phyloP scores from a whole-genome alignment of 1,140 invertebrate genomes.

The Musca domestica region DNA sequence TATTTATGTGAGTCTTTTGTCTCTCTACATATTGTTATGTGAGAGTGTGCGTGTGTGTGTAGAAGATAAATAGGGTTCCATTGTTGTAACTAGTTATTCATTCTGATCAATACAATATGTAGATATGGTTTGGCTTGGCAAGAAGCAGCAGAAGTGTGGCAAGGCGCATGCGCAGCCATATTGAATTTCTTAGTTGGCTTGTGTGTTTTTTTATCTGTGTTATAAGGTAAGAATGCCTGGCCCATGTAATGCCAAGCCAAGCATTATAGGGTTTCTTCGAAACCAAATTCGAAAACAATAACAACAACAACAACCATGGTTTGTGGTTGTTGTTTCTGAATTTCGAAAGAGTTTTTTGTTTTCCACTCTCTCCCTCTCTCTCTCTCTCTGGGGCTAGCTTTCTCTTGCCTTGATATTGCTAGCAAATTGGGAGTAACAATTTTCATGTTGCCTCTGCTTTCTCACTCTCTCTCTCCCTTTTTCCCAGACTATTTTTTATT shows the following conservation, averaged over 20 bases:
- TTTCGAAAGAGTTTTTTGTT: background rate
- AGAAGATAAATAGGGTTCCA: background rate
- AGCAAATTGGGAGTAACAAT: too few relatives aligned
- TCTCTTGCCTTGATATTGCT: too few relatives aligned
- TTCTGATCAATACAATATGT: background rate
- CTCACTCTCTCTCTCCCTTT: too few relatives aligned
- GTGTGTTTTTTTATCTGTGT: too few relatives aligned
- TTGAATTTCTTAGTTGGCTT: constrained; percentile 5
- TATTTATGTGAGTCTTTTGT: background rate
- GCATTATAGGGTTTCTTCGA: background rate
- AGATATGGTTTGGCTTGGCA: background rate
- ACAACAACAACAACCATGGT: background rate
- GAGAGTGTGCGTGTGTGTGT: too few relatives aligned
- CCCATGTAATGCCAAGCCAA: too few relatives aligned
- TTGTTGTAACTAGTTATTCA: constrained; percentile 15
- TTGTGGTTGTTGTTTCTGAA: background rate
- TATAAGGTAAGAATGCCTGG: too few relatives aligned
- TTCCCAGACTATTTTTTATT: too few relatives aligned
- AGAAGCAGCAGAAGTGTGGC: background rate
- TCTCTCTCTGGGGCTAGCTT: background rate
- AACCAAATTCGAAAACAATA: constrained; percentile 2
- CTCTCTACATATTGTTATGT: too few relatives aligned
- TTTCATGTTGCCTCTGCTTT: too few relatives aligned
- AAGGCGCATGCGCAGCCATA: constrained; percentile 25
- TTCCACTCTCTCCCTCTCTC: background rate